Percentiles rank a stretch among this genome's conserved stretches.
These are phyloP conservation scores for Pseudomyrmex pallidus DNA, from an alignment of 1,140 invertebrate genomes.

Conservation along the genomic window DNA sequence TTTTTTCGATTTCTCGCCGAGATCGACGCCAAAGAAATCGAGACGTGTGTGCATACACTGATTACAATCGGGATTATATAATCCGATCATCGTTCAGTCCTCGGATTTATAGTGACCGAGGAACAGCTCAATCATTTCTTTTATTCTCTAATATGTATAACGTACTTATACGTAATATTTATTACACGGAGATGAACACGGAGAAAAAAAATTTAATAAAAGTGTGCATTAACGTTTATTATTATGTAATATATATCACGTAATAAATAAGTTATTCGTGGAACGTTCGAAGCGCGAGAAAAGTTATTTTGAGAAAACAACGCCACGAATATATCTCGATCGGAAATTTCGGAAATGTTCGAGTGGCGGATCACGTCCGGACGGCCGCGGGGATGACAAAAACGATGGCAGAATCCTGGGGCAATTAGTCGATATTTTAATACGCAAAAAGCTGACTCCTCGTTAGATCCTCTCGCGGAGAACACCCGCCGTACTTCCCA, in stretches of 20 bases:
- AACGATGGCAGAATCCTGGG: slow-evolving; percentile 81
- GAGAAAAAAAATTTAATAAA: no score
- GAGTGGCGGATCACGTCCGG: slow-evolving; percentile 78
- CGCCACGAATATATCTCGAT: not conserved
- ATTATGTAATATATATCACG: no score
- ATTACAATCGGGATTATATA: not conserved
- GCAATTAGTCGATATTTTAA: slow-evolving; percentile 86
- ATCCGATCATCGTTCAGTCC: not conserved
- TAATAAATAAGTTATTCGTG: no score
- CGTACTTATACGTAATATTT: not conserved
- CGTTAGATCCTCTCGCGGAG: slow-evolving; percentile 80
- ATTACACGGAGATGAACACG: not conserved
- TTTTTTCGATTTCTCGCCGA: slow-evolving; percentile 24
- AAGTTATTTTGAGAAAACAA: slow-evolving; percentile 6
- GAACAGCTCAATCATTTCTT: not conserved
- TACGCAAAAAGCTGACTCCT: slow-evolving; percentile 83
- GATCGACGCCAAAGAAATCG: slow-evolving; percentile 5
- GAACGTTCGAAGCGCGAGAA: no score
- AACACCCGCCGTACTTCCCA: slow-evolving; percentile 75
- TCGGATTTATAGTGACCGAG: not conserved
- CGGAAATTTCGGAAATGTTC: slow-evolving; percentile 76
- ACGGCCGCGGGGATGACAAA: slow-evolving; percentile 52
- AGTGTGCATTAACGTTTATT: no score
- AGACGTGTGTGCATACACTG: not conserved
- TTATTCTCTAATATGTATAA: not conserved